Base-by-base conservation (phyloP, 64 coral and sea anemone genomes). In the Actinia equina region DNA sequence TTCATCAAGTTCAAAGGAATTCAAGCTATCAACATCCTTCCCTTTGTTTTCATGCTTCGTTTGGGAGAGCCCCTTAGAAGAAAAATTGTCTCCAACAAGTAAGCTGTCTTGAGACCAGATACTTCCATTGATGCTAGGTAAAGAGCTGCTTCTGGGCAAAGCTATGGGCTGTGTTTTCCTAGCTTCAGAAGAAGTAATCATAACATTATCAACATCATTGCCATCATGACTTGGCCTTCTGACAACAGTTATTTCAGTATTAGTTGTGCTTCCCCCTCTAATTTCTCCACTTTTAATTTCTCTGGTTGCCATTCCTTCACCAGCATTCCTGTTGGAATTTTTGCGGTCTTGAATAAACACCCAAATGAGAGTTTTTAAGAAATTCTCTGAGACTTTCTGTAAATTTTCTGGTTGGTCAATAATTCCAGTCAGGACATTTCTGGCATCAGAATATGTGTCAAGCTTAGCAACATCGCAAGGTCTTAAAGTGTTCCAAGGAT, bases 341-440 rank as follows among this genome's bases (percentile, higher is more conserved):
- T 91, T 92, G 23, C 88, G 89, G 22, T 99, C 19, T 37, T 91
- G 76, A 20, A 99, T 59, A 46, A 99, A 86, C 86, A 99, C 91
- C 97, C 97, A 99, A 7, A 95, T 81, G 52, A 95, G 85, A 11
- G 93, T 95, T 58, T 99, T 99, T 3, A 99, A 44, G 74, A 99
- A 95, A 62, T 99, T 99, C 7, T 88, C 91, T 14, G 97, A 99
- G 43, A 95, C 88, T 83, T 88, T 90, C 53, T 71, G 49, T 6
- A 99, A 87, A 81, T 99, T 99, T 43, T 99, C 97, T 22, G 93
- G 97, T 59, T 99, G 97, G 53, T 99, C 97, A 79, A 99, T 99
- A 27, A 99, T 80, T 22, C 97, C 97, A 60, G 97, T 99, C 26
- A 99, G 69, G 7, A 99, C 91, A 87, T 91, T 99, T 44, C 91